Conservation (phyloP, 1,140 invertebrate species). For the Tetramorium simillimum region DNA sequence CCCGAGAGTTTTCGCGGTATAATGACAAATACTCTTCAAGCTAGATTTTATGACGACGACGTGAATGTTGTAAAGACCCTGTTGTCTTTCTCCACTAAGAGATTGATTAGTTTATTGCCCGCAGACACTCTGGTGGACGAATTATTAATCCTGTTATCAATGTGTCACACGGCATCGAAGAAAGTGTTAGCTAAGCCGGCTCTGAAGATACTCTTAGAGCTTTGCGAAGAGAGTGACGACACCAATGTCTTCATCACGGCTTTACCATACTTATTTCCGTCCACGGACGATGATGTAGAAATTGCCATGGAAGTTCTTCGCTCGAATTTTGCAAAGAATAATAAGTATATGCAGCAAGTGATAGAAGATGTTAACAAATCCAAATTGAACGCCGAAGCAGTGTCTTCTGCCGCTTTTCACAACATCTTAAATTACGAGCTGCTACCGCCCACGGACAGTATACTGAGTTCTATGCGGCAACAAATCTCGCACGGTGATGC, state of each 20-base stretch:
- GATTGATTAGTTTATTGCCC: constrained; percentile 75
- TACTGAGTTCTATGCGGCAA: constrained; percentile 78
- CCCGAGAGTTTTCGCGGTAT: constrained; percentile 76
- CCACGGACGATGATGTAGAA: constrained; percentile 82
- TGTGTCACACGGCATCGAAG: constrained; percentile 73
- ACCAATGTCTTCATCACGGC: constrained; percentile 83
- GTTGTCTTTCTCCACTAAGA: constrained; percentile 74
- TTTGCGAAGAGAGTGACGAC: constrained; percentile 78
- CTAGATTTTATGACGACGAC: constrained; percentile 80
- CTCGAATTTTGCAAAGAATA: constrained; percentile 84
- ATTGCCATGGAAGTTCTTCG: constrained; percentile 84
- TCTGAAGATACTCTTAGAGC: constrained; percentile 79
- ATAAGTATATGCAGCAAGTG: constrained; percentile 80
- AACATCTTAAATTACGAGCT: constrained; percentile 79
- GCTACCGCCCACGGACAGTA: constrained; percentile 75
- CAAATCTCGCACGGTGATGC: constrained; percentile 76
- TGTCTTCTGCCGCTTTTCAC: constrained; percentile 80
- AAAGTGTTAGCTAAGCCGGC: constrained; percentile 77
- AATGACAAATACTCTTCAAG: constrained; percentile 76
- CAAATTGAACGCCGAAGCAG: constrained; percentile 68
- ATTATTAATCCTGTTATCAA: constrained; percentile 77
- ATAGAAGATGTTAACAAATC: constrained; percentile 80
- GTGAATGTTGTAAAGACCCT: constrained; percentile 76
- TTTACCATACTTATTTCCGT: constrained; percentile 87
- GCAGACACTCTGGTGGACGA: constrained; percentile 77